These are phyloP conservation scores for Zophobas morio DNA, from an alignment of 1,140 invertebrate genomes.

Conservation along the genomic window DNA sequence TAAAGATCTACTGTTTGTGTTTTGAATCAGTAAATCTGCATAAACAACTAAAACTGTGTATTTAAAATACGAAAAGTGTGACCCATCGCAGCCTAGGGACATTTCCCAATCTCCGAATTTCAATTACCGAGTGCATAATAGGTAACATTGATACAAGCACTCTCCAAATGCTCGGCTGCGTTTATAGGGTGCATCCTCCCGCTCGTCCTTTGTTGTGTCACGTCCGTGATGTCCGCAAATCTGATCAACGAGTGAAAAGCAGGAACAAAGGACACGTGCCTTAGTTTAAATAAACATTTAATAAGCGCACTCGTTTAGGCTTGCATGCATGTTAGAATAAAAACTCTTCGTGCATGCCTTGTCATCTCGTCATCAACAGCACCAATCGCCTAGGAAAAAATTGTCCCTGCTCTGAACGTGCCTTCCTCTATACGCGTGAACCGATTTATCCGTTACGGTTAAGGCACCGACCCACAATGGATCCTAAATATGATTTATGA, in stretches of 20 bases:
- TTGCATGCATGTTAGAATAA: constrained; percentile 7
- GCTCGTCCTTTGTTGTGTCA: constrained; percentile 45
- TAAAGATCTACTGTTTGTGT: no score
- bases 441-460: constrained; percentile 48
- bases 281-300: constrained; percentile 49
- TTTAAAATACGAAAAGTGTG: no score
- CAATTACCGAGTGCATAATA: background rate
- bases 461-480: constrained; percentile 48
- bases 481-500: constrained; percentile 57
- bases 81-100: no score
- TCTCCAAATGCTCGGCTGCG: constrained; percentile 20
- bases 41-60: no score
- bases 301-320: constrained; percentile 21
- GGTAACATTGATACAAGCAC: constrained; percentile 36
- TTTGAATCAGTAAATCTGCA: no score
- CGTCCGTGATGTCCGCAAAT: constrained; percentile 44
- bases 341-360: constrained; percentile 8
- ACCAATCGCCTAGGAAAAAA: constrained; percentile 10
- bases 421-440: constrained; percentile 29
- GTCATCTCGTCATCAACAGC: constrained; percentile 7
- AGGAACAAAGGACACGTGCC: constrained; percentile 43
- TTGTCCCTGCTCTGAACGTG: background rate
- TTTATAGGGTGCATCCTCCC: constrained; percentile 41
- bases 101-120: no score
- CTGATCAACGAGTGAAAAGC: constrained; percentile 35